Conservation (phyloP, 2,888 invertebrate genomes). For the Aleiodes testaceus region DNA sequence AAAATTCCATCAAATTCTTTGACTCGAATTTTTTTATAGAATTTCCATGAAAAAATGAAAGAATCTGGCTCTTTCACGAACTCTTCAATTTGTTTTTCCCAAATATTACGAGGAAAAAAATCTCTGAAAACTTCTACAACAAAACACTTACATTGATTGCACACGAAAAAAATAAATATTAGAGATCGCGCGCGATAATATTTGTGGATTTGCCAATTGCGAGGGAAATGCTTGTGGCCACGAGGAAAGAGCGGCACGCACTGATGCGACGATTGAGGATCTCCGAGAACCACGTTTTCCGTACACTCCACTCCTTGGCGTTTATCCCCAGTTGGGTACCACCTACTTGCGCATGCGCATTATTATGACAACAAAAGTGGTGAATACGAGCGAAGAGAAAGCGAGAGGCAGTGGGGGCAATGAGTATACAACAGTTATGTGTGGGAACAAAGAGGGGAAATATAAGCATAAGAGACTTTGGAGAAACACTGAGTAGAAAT, state of each 20-base stretch:
- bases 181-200: slow-evolving; percentile 3
- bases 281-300: slow-evolving; percentile 51
- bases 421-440: slow-evolving; percentile 6
- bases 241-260: slow-evolving; percentile 67
- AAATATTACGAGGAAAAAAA: neutral
- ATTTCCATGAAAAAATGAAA: neutral
- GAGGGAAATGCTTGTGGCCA: neutral
- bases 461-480: slow-evolving; percentile 32
- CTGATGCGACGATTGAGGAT: slow-evolving; percentile 58
- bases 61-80: neutral
- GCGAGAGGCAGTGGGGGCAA: neutral
- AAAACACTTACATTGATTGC: no score
- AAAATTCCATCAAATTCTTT: neutral
- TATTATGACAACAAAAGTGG: slow-evolving; percentile 6
- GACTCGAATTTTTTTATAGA: no score
- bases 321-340: slow-evolving; percentile 24
- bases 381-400: slow-evolving; percentile 4
- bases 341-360: slow-evolving; percentile 36
- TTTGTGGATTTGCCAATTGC: neutral
- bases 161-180: neutral
- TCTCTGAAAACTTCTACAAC: no score
- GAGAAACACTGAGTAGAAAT: slow-evolving; percentile 34
- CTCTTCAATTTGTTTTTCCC: neutral
- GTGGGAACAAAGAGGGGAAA: slow-evolving; percentile 18
- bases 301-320: slow-evolving; percentile 44